Percentiles rank a stretch among this genome's conserved stretches.
Conservation (phyloP, 2,113 vertebrate genomes). For the Alouatta palliata region DNA sequence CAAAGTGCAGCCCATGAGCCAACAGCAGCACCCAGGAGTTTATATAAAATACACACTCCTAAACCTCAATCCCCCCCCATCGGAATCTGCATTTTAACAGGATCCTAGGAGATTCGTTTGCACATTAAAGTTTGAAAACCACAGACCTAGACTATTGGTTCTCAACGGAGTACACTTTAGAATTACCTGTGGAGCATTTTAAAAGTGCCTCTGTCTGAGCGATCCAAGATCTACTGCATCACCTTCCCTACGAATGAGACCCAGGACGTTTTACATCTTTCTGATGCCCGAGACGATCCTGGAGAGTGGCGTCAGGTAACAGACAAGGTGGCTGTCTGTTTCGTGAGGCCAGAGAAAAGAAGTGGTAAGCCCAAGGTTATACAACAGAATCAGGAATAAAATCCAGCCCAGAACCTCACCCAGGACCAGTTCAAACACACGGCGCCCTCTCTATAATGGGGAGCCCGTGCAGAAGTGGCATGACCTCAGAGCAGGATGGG, state of each 20-base stretch:
- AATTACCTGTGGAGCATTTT: neutral
- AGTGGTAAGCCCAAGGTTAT: neutral
- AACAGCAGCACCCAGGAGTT: neutral
- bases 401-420: neutral
- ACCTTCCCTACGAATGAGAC: neutral
- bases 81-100: neutral
- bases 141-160: neutral
- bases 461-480: neutral
- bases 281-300: neutral
- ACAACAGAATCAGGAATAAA: neutral
- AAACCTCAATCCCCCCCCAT: neutral
- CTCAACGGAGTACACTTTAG: neutral
- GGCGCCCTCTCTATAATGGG: neutral
- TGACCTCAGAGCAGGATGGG: neutral
- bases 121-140: constrained; percentile 5
- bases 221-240: neutral
- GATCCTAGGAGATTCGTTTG: neutral
- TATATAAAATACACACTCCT: neutral
- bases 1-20: neutral
- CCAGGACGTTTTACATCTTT: neutral
- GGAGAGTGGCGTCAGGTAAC: neutral
- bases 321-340: neutral
- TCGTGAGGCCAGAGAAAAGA: neutral
- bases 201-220: neutral
- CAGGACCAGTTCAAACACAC: neutral